Evolutionary conservation across 2,888 invertebrate genomes (phyloP).

Genomic region (Parascotia fuliginaria): DNA sequence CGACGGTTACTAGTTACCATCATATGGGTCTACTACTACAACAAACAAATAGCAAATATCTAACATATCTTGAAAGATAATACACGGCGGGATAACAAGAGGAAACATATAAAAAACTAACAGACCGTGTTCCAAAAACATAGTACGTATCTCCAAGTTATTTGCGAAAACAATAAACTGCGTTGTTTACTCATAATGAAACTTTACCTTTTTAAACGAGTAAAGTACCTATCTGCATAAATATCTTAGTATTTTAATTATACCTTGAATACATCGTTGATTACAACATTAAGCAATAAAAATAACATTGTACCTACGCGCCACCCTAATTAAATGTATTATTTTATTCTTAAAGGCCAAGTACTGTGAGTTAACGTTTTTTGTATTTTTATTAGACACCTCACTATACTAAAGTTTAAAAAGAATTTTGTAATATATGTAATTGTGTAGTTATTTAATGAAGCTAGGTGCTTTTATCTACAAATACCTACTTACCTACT

Average conservation of each 20-base stretch:
- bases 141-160: background rate
- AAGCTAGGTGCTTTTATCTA: no score
- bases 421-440: no score
- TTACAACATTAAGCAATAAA: constrained; percentile 48
- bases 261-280: constrained; percentile 33
- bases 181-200: constrained; percentile 30
- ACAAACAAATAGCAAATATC: no score
- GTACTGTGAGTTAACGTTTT: constrained; percentile 28
- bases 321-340: constrained; percentile 40
- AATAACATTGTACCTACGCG: constrained; percentile 30
- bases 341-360: constrained; percentile 36
- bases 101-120: background rate
- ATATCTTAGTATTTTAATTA: constrained; percentile 44
- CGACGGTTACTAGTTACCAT: no score
- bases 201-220: constrained; percentile 23
- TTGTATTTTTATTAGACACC: constrained; percentile 33
- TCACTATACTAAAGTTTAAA: background rate
- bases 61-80: no score
- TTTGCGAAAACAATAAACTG: constrained; percentile 22
- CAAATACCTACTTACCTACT: no score
- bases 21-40: no score
- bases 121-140: constrained; percentile 8
- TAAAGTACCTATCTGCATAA: constrained; percentile 11
- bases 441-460: no score
- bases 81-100: no score